A percentile compares a stretch with the other conserved stretches of the same genome.
phyloP scores from a whole-genome alignment of 2,797 vertebrate species.

The Notoglanidium macrostoma region DNA sequence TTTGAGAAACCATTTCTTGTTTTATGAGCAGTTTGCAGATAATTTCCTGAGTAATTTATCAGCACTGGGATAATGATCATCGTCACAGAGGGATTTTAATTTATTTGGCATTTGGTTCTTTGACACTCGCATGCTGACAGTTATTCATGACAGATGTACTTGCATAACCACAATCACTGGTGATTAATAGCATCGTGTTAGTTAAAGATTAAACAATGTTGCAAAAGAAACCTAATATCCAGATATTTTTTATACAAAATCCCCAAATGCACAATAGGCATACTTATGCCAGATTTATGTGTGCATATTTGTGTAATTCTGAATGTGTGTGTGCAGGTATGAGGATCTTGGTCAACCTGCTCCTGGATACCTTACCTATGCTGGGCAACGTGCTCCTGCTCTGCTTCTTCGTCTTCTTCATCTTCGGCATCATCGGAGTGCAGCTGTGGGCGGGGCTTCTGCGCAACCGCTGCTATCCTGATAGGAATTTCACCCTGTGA shows the following conservation, averaged over 20 bases:
- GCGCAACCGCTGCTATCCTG: conserved; percentile 66
- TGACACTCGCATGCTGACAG: not conserved
- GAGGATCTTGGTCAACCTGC: conserved; percentile 87
- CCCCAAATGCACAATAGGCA: not conserved
- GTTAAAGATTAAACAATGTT: not conserved
- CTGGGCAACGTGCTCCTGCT: conserved; percentile 85
- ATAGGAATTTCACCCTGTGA: conserved; percentile 62
- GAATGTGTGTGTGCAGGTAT: conserved; percentile 64
- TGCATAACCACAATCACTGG: not conserved
- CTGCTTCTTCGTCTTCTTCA: conserved; percentile 90
- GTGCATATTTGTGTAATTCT: conserved; percentile 9
- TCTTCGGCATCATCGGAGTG: conserved; percentile 87
- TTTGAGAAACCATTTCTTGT: not conserved
- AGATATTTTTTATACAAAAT: not conserved
- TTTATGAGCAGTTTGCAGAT: not conserved
- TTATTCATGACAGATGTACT: conserved; percentile 29
- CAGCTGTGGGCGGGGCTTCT: conserved; percentile 87
- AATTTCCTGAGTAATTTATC: conserved; percentile 20
- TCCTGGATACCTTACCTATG: conserved; percentile 87
- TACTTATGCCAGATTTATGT: not conserved
- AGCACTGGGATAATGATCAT: conserved; percentile 15
- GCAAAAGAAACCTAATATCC: not conserved
- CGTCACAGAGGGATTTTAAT: not conserved
- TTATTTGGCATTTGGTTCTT: not conserved
- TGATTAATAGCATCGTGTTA: not conserved